Base-by-base conservation (phyloP, 1,140 invertebrate genomes). In the Aphelinus certus region DNA sequence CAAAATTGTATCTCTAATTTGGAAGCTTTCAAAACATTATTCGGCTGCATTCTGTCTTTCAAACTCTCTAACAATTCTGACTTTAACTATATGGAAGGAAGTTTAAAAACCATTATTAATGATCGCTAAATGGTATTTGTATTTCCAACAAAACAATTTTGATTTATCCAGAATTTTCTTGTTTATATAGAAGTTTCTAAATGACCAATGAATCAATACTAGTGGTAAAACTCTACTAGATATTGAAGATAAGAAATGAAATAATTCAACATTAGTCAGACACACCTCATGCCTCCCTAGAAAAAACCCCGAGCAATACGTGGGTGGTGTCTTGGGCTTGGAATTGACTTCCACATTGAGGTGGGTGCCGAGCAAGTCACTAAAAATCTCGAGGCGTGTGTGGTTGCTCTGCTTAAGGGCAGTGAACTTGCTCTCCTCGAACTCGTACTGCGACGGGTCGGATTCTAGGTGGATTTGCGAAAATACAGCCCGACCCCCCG, bases 261-360 rank as follows among this genome's bases (percentile, higher is more conserved):
- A 26, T 43, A 60, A 60, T 60, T 7, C 6, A n/a, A 60, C 7
- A n/a, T 10, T 7, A 66, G 60, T 63, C 42, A 73, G 62, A 70
- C 84, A 86, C 84, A 94, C 93, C 90, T 95, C 93, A 81, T 95
- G 93, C 76, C 90, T 90, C 43, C 94, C 94, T 55, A 95, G 86
- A 81, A 95, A 95, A 84, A 92, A 95, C 3, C 90, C 94, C 26
- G 91, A 88, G 1, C 89, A 91, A 73, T 92, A 95, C 10, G 89
- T 85, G 67, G 76, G 45, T 7, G 78, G 49, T 42, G 47, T 6
- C 7, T 67, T 45, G n/a, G 73, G 55, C n/a, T 79, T 74, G 4
- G 85, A 84, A 75, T 82, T 85, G 73, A 93, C 92, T 80, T 94
- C 90, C 3, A 96, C 88, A 1, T 90, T 91, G 1, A 97, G 84